phyloP scores from a whole-genome alignment of 2,113 vertebrate genomes.

The Forbesichthys papilliferus region DNA sequence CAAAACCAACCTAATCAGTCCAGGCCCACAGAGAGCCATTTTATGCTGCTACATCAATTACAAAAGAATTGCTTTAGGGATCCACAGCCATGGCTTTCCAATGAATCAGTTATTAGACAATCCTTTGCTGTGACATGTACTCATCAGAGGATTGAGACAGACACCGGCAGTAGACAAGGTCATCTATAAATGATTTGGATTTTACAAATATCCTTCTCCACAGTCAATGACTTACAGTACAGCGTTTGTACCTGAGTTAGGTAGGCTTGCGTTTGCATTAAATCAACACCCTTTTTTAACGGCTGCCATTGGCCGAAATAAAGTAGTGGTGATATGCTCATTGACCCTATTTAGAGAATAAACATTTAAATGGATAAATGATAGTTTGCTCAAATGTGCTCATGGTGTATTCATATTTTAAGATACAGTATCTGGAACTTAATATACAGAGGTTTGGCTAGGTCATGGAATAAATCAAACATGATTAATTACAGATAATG shows the following conservation, averaged over 20 bases:
- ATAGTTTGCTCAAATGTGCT: neutral
- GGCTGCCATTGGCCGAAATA: constrained; percentile 1
- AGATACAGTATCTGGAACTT: neutral
- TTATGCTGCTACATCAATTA: constrained; percentile 72
- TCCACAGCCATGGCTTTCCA: constrained; percentile 60
- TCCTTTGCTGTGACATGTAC: constrained; percentile 68
- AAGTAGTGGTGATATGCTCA: neutral
- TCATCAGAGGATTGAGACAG: constrained; percentile 68
- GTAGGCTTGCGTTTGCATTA: too few species aligned
- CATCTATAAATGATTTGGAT: constrained; percentile 66
- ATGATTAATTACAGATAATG: neutral
- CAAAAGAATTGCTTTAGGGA: constrained; percentile 71
- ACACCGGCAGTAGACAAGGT: constrained; percentile 51
- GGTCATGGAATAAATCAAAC: constrained; percentile 1
- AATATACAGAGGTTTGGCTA: too few species aligned
- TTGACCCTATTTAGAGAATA: neutral
- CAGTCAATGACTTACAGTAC: constrained; percentile 24
- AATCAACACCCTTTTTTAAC: constrained; percentile 25
- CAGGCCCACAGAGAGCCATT: constrained; percentile 60
- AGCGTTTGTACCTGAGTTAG: too few species aligned
- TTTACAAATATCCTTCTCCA: constrained; percentile 34
- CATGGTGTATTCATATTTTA: neutral
- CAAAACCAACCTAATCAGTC: constrained; percentile 63
- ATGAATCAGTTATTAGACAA: constrained; percentile 70
- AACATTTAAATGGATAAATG: neutral